Evolutionary conservation across 2,888 invertebrate species (phyloP).

Genomic region (Hylaea fasciaria): DNA sequence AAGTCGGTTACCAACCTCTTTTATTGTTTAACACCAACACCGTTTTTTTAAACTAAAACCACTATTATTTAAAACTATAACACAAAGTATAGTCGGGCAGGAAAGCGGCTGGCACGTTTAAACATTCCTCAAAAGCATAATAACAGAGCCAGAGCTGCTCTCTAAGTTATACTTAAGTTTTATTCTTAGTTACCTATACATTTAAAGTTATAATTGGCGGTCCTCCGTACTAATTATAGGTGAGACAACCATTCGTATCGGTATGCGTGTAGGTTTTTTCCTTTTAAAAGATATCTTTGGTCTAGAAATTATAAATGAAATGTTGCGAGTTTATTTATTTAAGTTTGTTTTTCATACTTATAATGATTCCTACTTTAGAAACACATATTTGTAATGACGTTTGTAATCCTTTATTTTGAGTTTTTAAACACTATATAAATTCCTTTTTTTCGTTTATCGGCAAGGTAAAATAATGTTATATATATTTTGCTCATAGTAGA

Average conservation of each 20-base stretch:
- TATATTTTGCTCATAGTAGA: no score
- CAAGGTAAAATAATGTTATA: no score
- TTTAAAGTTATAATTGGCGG: slow-evolving; percentile 59
- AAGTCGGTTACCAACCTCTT: not conserved
- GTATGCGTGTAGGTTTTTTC: slow-evolving; percentile 6
- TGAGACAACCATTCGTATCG: slow-evolving; percentile 56
- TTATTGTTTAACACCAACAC: slow-evolving; percentile 8
- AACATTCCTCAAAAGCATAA: slow-evolving; percentile 63
- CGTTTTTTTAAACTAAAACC: slow-evolving; percentile 41
- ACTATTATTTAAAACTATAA: slow-evolving; percentile 46
- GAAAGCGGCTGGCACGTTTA: slow-evolving; percentile 56
- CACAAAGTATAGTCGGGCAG: slow-evolving; percentile 47
- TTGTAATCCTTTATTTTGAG: no score
- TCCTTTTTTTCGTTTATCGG: no score
- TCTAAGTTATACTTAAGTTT: slow-evolving; percentile 62
- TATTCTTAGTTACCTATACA: slow-evolving; percentile 41
- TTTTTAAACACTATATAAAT: no score
- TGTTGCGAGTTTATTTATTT: not conserved
- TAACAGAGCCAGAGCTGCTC: slow-evolving; percentile 55
- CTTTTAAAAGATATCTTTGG: slow-evolving; percentile 1
- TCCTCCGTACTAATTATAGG: slow-evolving; percentile 60
- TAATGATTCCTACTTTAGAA: no score
- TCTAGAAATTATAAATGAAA: not conserved
- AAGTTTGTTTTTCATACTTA: not conserved
- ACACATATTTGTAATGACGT: no score